These are phyloP conservation scores for Astropecten irregularis DNA, from an alignment of 53 echinoderm and acorn worm species.

Conservation along the genomic window DNA sequence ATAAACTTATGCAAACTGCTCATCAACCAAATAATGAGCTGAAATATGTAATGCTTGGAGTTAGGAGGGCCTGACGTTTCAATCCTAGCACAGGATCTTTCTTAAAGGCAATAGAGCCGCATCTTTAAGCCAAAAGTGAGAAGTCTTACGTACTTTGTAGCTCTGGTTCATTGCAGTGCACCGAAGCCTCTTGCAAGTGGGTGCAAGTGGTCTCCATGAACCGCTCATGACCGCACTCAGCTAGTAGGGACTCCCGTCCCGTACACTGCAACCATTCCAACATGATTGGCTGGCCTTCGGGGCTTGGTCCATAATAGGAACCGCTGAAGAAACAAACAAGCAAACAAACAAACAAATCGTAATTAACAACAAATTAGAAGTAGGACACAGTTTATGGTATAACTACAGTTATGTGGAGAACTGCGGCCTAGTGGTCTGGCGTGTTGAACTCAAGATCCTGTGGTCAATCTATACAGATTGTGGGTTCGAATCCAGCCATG, in stretches of 20 bases:
- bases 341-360: background rate
- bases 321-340: background rate
- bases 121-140: no score
- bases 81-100: no score
- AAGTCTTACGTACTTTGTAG: slow-evolving; percentile 7
- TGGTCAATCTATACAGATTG: no score
- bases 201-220: background rate
- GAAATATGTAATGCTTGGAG: no score
- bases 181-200: background rate
- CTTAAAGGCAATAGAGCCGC: background rate
- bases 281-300: background rate
- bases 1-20: no score
- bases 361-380: no score
- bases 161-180: background rate
- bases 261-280: slow-evolving; percentile 6
- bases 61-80: no score
- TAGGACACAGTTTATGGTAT: no score
- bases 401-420: no score
- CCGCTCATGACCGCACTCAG: slow-evolving; percentile 17
- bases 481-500: no score
- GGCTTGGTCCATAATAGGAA: background rate
- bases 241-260: background rate
- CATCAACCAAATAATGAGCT: background rate
- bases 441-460: no score
- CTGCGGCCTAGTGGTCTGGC: no score